These are phyloP conservation scores for Myathropa florea DNA, from an alignment of 2,888 invertebrate species.

Conservation along the genomic window DNA sequence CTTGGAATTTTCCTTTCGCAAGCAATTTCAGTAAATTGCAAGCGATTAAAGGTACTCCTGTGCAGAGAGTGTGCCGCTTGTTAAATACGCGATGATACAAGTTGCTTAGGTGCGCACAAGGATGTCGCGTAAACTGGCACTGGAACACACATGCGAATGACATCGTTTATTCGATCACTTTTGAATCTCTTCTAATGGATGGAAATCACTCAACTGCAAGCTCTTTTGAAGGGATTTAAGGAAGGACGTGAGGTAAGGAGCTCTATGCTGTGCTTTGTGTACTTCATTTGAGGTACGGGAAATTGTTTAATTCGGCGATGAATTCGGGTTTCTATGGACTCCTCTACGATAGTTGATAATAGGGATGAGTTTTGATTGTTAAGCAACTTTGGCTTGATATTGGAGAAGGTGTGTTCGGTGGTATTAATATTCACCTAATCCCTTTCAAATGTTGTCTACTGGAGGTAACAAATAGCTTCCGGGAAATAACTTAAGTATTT, in stretches of 20 bases:
- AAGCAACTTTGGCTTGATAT: not conserved
- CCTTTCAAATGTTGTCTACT: not conserved
- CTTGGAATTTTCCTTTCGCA: conserved; percentile 1
- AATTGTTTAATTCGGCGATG: not conserved
- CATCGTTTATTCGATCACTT: conserved; percentile 62
- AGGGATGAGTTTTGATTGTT: not conserved
- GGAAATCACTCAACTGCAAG: conserved; percentile 37
- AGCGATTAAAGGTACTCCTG: conserved; percentile 35
- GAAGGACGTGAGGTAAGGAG: not conserved
- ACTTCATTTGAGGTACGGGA: not conserved
- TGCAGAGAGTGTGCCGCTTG: conserved; percentile 18
- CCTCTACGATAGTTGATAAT: not conserved
- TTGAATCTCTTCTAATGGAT: conserved; percentile 51
- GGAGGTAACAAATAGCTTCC: not conserved
- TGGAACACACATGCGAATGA: conserved; percentile 16
- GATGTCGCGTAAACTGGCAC: not conserved
- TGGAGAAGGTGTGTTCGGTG: too few species aligned
- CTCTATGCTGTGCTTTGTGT: too few species aligned
- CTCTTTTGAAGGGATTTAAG: conserved; percentile 5
- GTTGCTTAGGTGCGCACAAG: conserved; percentile 26
- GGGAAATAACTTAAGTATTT: not conserved
- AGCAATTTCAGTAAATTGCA: conserved; percentile 49
- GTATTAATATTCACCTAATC: not conserved
- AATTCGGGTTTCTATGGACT: not conserved
- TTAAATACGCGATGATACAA: conserved; percentile 31